Conservation (phyloP, 2,113 vertebrate genomes). For the Mobula hypostoma region DNA sequence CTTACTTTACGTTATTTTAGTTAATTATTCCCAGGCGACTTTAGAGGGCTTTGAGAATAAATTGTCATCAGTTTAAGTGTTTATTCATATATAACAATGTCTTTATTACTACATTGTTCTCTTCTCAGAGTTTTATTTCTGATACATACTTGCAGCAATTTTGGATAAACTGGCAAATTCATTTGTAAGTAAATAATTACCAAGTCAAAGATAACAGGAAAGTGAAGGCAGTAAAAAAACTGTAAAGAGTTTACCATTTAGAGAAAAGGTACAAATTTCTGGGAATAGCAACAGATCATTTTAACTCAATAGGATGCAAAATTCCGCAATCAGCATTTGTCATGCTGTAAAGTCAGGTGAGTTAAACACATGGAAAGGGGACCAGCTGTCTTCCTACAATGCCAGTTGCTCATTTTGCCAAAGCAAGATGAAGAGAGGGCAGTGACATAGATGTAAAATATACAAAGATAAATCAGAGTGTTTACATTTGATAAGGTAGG, state of each 20-base stretch:
- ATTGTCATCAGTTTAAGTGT: neutral
- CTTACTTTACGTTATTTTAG: neutral
- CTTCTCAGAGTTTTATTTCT: neutral
- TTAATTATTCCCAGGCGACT: neutral
- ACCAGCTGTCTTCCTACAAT: neutral
- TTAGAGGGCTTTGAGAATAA: neutral
- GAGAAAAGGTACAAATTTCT: neutral
- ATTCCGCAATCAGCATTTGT: neutral
- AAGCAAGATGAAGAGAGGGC: neutral
- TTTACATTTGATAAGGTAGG: neutral
- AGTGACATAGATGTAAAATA: neutral
- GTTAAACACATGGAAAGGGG: neutral
- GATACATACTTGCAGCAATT: neutral
- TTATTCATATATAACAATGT: neutral
- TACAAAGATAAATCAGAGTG: neutral
- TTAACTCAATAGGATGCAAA: neutral
- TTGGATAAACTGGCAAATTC: neutral
- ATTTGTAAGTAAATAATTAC: neutral
- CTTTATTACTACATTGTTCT: neutral
- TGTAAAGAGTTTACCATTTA: neutral
- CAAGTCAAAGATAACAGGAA: neutral
- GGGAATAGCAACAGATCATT: neutral
- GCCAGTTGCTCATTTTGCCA: neutral
- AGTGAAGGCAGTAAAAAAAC: neutral
- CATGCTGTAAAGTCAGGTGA: neutral